A percentile compares a stretch with the other conserved stretches of the same genome.
Conservation (phyloP, 2,113 vertebrate genomes). For the Plecturocebus donacophilus region DNA sequence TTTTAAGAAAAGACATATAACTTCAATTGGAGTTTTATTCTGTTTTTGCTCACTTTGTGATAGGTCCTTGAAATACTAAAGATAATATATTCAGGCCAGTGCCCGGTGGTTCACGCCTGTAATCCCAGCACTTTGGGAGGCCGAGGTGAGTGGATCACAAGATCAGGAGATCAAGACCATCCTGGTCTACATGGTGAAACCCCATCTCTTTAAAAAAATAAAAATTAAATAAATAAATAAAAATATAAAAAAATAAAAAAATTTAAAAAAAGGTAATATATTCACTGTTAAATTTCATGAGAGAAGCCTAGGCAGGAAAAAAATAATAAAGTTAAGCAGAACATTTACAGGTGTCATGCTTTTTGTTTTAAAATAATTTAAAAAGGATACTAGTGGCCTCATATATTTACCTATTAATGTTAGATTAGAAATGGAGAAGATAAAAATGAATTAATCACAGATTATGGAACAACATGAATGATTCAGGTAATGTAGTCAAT, state of each 20-base stretch:
- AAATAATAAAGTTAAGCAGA: not conserved
- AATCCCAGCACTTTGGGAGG: no score
- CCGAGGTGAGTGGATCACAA: no score
- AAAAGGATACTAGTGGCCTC: not conserved
- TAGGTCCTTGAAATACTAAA: not conserved
- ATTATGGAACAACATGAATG: slow-evolving; percentile 1
- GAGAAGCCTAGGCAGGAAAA: not conserved
- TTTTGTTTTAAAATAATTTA: not conserved
- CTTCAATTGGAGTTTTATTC: not conserved
- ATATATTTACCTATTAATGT: not conserved
- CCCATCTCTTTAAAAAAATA: no score
- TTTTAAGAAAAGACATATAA: not conserved
- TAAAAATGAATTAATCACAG: slow-evolving; percentile 2
- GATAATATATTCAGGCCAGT: not conserved
- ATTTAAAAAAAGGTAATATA: not conserved
- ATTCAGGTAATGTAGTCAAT: not conserved
- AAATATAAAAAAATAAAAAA: no score
- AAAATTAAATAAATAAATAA: no score
- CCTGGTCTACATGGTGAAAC: no score
- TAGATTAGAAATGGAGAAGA: slow-evolving; percentile 2
- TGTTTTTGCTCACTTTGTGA: not conserved
- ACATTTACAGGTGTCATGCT: not conserved
- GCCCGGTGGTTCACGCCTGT: no score
- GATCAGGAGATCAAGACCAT: no score
- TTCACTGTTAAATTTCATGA: not conserved